Conservation (phyloP, 1,140 invertebrate species). For the Teleopsis dalmanni region DNA sequence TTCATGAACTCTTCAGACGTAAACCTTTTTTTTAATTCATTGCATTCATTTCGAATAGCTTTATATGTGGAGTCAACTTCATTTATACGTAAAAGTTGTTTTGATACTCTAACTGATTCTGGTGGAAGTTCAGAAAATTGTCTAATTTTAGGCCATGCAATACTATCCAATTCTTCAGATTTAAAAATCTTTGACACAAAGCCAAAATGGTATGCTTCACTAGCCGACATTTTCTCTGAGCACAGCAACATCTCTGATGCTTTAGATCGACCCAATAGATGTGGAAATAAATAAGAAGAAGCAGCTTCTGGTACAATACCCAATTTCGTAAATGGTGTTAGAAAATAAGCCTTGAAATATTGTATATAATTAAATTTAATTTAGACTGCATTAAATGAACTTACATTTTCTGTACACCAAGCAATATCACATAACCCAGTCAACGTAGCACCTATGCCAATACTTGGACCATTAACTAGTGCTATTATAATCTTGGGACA, state of each 20-base stretch:
- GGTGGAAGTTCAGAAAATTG: conserved; percentile 25
- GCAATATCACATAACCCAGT: conserved; percentile 81
- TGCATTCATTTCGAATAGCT: conserved; percentile 21
- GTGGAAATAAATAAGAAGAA: conserved; percentile 77
- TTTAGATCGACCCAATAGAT: conserved; percentile 66
- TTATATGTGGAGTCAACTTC: conserved; percentile 16
- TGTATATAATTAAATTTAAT: not conserved
- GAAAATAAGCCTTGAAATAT: conserved; percentile 68
- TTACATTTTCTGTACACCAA: conserved; percentile 69
- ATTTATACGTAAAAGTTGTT: conserved; percentile 19
- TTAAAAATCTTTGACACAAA: conserved; percentile 46
- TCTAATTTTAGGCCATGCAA: conserved; percentile 29
- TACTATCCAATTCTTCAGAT: conserved; percentile 16
- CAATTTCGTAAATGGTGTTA: conserved; percentile 75
- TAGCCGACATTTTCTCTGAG: conserved; percentile 68
- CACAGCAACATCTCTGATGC: conserved; percentile 76
- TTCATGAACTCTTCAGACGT: conserved; percentile 23
- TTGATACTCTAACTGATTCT: conserved; percentile 23
- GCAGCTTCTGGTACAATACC: conserved; percentile 81
- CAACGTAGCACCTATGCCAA: conserved; percentile 82
- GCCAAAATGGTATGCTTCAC: conserved; percentile 64
- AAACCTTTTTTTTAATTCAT: conserved; percentile 18
- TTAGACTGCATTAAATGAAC: not conserved
- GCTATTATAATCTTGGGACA: conserved; percentile 85
- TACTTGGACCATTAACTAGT: conserved; percentile 87